Base-by-base conservation (phyloP, 2,113 vertebrate species). In the Lanius ludovicianus region DNA sequence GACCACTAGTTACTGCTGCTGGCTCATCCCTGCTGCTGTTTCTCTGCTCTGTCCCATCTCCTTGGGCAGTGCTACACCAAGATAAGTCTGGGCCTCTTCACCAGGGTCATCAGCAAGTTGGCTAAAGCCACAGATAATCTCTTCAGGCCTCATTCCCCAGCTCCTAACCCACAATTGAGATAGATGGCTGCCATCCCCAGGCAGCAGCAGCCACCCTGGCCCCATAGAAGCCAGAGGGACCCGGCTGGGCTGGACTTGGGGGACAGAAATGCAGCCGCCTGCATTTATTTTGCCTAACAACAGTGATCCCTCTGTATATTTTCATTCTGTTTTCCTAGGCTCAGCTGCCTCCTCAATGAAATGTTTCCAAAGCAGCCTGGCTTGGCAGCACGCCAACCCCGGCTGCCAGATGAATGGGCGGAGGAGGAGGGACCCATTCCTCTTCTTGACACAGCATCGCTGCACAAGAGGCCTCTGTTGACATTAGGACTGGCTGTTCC, bases 341-440 rank as follows among this genome's bases (percentile, higher is more conserved):
- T 96, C 95, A 93, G 95, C 95, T 96, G 92, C 95, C 95, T 97
- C 92, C 95, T 97, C 95, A 96, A 96, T 97, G 96, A 97, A 95
- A 95, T 95, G 95, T 96, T 96, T 97, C 95, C 96, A 97, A 96
- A 96, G 96, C 96, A 96, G 95, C 92, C 95, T 39, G 64, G 62
- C 80, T 94, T 95, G 96, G 96, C 96, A 5, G 96, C 68, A 13
- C 0, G 93, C 95, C 96, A 97, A 81, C 73, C 85, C 85, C n/a
- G n/a, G 73, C 92, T 95, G 88, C 95, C 85, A 95, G 95, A 96
- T 96, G 95, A 96, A 94, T 96, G 92, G 95, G 93, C 1, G 93
- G 95, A 97, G 95, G 92, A 96, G 96, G 95, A 93, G 96, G 95
- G 95, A 94, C 90, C 95, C 93, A 95, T 95, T 96, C 95, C 95